Evolutionary conservation across 2,113 vertebrate genomes (phyloP), one percentile per base, ranked within the genome.

Genomic region (Oophaga pumilio): DNA sequence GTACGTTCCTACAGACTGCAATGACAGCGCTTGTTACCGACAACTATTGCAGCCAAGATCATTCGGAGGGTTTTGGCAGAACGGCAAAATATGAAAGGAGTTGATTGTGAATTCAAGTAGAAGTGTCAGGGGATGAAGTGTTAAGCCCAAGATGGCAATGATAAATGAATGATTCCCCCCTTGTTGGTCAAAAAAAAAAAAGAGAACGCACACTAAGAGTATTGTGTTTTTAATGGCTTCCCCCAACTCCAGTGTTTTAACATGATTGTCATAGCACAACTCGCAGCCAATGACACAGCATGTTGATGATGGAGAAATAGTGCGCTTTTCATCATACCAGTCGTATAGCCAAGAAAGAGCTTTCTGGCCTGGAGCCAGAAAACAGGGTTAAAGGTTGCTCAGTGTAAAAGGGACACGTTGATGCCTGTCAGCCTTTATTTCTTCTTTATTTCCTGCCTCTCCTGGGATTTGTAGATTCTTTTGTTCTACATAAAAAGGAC

Each of bases 371-470:
- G 17, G 24, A 53, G 81, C 81, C 81, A 83, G n/a, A 13, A 18
- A 18, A 22, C 14, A 24, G 50, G 81, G 81, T 83, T 69, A 83
- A 83, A 85, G 83, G 83, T 73, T 43, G 53, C 26, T 22, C 69
- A 28, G 69, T 14, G 53, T 74, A 74, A 85, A 71, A 85, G 83
- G 83, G 66, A 74, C 83, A 85, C 11, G 56, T 74, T 85, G 83
- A 85, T 85, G 69, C 69, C 81, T 83, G 81, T 83, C 81, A 83
- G 64, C 81, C 11, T 85, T 74, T 85, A 85, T 85, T 85, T 59
- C 69, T 74, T 74, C 83, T 85, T 85, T 74, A 85, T 85, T 85
- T 85, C 56, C 83, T 52, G 68, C 50, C 74, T 73, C 66, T 74
- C 69, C 53, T n/a, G 83, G 69, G 83, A 49, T 85, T 85, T 85